These are phyloP conservation scores for Drosophila sucinea DNA, from an alignment of 1,140 invertebrate species.

Conservation along the genomic window DNA sequence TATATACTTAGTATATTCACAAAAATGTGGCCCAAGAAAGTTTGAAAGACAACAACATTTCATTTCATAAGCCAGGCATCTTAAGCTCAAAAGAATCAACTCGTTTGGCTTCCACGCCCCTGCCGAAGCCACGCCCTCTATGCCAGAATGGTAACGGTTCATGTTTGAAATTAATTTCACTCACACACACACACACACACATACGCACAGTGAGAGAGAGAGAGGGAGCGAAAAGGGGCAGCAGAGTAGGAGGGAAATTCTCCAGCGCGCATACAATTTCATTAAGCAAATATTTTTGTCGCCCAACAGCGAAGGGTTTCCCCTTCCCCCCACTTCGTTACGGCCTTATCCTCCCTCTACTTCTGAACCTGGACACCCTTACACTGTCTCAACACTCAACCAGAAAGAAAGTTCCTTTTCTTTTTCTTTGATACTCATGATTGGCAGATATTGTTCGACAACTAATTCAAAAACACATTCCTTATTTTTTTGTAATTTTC, in stretches of 20 bases:
- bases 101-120: background rate
- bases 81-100: slow-evolving; percentile 58
- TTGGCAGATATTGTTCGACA: too few relatives aligned
- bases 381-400: background rate
- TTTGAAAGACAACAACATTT: slow-evolving; percentile 45
- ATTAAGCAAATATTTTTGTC: slow-evolving; percentile 79
- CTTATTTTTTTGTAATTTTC: too few relatives aligned
- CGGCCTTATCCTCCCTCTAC: background rate
- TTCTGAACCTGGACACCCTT: background rate
- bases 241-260: slow-evolving; percentile 45
- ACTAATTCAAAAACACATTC: too few relatives aligned
- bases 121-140: background rate
- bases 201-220: background rate
- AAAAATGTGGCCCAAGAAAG: slow-evolving; percentile 5
- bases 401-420: too few relatives aligned
- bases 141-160: slow-evolving; percentile 15
- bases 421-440: too few relatives aligned
- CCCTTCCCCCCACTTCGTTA: slow-evolving; percentile 38
- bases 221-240: background rate
- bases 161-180: slow-evolving; percentile 80
- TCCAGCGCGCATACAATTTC: slow-evolving; percentile 76
- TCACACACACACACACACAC: slow-evolving; percentile 48
- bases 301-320: slow-evolving; percentile 51
- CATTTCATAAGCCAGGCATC: slow-evolving; percentile 70
- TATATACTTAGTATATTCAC: slow-evolving; percentile 14